Evolutionary conservation across 2,888 invertebrate genomes (phyloP).

Genomic region (Dicyrtomina minuta): DNA sequence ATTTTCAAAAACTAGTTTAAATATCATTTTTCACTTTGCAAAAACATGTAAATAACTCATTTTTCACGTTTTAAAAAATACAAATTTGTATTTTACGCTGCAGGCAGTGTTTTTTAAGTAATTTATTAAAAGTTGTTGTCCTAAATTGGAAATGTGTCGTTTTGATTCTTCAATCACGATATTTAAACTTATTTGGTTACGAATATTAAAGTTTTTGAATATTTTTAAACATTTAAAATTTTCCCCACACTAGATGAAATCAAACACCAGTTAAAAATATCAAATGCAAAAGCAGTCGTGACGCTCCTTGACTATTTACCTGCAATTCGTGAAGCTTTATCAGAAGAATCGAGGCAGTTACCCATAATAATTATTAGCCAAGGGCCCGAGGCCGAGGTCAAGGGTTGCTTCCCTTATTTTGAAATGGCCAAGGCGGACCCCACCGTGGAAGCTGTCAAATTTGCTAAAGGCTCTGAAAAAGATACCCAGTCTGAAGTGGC

Average conservation of each 20-base stretch:
- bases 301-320: constrained; percentile 39
- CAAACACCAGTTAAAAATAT: constrained; percentile 43
- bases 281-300: constrained; percentile 45
- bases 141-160: no score
- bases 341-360: constrained; percentile 35
- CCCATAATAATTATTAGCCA: constrained; percentile 41
- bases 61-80: no score
- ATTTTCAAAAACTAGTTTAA: no score
- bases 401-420: constrained; percentile 38
- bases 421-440: constrained; percentile 50
- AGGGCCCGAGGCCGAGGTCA: constrained; percentile 49
- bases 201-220: no score
- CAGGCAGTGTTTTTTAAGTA: no score
- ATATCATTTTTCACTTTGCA: no score
- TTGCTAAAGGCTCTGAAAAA: constrained; percentile 41
- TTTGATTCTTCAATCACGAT: no score
- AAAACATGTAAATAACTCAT: no score
- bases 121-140: no score
- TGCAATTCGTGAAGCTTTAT: constrained; percentile 30
- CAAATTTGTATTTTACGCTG: no score
- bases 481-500: constrained; percentile 39
- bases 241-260: constrained; percentile 52
- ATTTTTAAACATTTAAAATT: no score
- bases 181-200: no score
- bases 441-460: constrained; percentile 34